Evolutionary conservation across 2,113 vertebrate species (phyloP), one percentile per base, ranked within the genome.

Genomic region (Lucifuga dentata): DNA sequence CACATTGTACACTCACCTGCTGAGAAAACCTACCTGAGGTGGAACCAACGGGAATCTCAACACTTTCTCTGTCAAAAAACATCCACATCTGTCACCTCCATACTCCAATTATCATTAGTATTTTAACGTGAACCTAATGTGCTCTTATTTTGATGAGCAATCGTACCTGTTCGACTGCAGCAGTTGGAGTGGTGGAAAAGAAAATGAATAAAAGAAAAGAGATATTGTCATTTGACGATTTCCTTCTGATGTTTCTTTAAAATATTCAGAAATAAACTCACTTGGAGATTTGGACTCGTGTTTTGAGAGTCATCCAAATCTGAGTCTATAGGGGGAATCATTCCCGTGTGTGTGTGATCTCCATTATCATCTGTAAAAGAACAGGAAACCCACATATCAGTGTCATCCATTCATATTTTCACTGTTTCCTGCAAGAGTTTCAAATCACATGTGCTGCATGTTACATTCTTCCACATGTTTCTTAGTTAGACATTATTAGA

Each of bases 221-320:
- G 41, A 33, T 1, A n/a, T 50, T 1, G 46, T 58, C 10, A 35
- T 13, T 41, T 44, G 20, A 73, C 12, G 12, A 3, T 41, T 5
- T 4, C n/a, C 16, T 56, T 11, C 40, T 33, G 13, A 5, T 13
- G 5, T 57, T 35, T 19, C 20, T 29, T 7, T 49, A 11, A n/a
- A 49, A 60, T 13, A 21, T 19, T 52, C 0, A 15, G 19, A 26
- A 2, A 48, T 35, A 4, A 11, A 69, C 80, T 11, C 16, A 90
- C 89, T 3, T 45, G 9, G n/a, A n/a, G n/a, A n/a, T n/a, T n/a
- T n/a, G n/a, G n/a, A n/a, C n/a, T n/a, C n/a, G n/a, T n/a, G n/a
- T n/a, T n/a, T n/a, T n/a, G n/a, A n/a, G n/a, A n/a, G n/a, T 75
- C 73, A 0, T 87, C 89, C 2, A 83, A 12, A 51, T 88, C 89